Conservation (phyloP, 2,888 invertebrate genomes). For the Schizotus pectinicornis region DNA sequence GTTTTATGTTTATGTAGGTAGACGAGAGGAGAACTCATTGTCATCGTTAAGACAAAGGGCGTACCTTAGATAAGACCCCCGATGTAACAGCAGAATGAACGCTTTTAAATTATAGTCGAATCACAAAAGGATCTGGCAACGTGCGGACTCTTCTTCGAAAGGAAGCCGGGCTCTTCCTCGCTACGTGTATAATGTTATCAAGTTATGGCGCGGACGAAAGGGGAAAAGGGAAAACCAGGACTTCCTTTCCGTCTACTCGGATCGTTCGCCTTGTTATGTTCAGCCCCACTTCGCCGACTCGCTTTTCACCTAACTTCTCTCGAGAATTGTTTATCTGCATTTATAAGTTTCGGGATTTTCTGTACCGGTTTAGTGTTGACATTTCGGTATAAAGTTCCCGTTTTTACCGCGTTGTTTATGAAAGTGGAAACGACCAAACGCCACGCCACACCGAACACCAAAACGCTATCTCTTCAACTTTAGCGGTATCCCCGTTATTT, state of each 20-base stretch:
- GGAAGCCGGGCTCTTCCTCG: no score
- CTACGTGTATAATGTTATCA: slow-evolving; percentile 26
- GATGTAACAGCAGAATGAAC: slow-evolving; percentile 37
- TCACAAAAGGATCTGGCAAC: slow-evolving; percentile 36
- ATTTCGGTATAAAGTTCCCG: slow-evolving; percentile 7
- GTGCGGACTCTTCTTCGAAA: slow-evolving; percentile 23
- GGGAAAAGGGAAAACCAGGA: slow-evolving; percentile 13
- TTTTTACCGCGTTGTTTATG: slow-evolving; percentile 7
- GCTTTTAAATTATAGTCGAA: slow-evolving; percentile 39
- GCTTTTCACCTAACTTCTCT: slow-evolving; percentile 23
- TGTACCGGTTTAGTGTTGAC: slow-evolving; percentile 18
- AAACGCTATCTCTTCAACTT: no score
- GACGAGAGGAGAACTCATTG: slow-evolving; percentile 23
- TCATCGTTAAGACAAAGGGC: slow-evolving; percentile 31
- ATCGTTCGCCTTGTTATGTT: slow-evolving; percentile 23
- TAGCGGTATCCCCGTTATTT: no score
- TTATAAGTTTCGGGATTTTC: slow-evolving; percentile 24
- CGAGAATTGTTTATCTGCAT: slow-evolving; percentile 28
- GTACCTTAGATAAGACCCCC: slow-evolving; percentile 36
- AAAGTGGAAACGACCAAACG: background rate
- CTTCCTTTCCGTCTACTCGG: slow-evolving; percentile 24
- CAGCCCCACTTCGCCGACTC: slow-evolving; percentile 15
- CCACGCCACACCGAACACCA: no score
- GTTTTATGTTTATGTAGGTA: slow-evolving; percentile 29
- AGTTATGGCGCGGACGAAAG: slow-evolving; percentile 19